These are phyloP conservation scores for Bolinopsis microptera DNA, from an alignment of 37 sponge, comb jelly and placozoan species.

Conservation along the genomic window DNA sequence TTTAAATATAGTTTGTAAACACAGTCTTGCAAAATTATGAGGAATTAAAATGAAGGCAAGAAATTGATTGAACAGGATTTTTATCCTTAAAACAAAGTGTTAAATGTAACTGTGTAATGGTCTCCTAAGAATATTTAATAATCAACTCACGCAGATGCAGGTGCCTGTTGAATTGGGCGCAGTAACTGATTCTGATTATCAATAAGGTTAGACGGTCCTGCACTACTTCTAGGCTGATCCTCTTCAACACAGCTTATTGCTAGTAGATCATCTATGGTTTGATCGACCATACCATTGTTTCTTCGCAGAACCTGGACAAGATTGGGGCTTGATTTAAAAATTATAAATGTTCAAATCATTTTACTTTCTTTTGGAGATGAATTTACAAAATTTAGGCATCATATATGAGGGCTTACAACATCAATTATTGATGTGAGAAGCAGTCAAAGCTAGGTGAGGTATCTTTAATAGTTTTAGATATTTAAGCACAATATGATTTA, in stretches of 20 bases:
- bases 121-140: no score
- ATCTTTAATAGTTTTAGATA: no score
- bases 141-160: constrained; percentile 4
- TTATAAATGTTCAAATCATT: neutral
- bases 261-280: constrained; percentile 50
- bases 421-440: no score
- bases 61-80: no score
- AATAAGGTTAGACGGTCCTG: neutral
- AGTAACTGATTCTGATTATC: constrained; percentile 22
- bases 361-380: neutral
- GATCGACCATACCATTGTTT: constrained; percentile 54
- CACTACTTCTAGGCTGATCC: neutral
- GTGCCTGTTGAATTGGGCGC: neutral
- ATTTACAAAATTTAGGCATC: neutral
- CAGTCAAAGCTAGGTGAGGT: no score
- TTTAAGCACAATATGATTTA: no score
- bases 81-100: no score
- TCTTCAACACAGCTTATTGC: constrained; percentile 17
- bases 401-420: no score
- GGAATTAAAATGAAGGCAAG: no score
- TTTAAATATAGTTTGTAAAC: neutral
- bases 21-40: neutral
- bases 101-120: no score
- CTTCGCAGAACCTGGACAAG: constrained; percentile 53
- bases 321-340: no score